Conservation (phyloP, 2,888 invertebrate genomes). For the Ditylenchus weischeri region DNA sequence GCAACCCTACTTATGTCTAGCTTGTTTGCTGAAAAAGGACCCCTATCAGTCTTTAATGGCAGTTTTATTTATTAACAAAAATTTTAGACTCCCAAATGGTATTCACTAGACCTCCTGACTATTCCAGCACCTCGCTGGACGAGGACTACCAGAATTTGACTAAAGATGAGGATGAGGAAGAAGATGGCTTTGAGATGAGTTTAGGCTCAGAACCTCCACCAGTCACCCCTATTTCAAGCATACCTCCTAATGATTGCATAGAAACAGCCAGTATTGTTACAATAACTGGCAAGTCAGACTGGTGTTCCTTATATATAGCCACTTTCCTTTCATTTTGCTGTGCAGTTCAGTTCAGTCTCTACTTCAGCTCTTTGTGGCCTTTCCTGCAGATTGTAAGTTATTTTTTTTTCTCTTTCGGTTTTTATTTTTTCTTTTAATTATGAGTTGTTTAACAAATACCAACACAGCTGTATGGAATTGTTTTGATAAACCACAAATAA, state of each 20-base stretch:
- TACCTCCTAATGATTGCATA: neutral
- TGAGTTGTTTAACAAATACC: too few species aligned
- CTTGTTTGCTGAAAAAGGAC: too few species aligned
- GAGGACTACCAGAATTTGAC: too few species aligned
- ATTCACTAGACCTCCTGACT: too few species aligned
- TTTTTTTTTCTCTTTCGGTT: neutral
- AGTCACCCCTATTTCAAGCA: neutral
- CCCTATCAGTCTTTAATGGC: too few species aligned
- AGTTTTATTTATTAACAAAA: too few species aligned
- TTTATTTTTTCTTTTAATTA: too few species aligned
- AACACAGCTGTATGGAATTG: too few species aligned
- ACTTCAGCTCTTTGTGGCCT: conserved; percentile 29
- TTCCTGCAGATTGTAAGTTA: conserved; percentile 31
- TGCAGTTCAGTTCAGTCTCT: conserved; percentile 30
- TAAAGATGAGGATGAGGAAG: neutral
- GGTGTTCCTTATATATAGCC: conserved; percentile 35
- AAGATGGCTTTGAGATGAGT: conserved; percentile 3
- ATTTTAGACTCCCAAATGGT: too few species aligned
- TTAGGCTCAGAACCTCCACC: conserved; percentile 17
- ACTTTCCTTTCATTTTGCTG: conserved; percentile 26
- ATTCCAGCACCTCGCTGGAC: too few species aligned
- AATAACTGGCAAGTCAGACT: conserved; percentile 30
- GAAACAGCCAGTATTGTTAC: neutral
- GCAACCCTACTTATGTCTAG: too few species aligned
- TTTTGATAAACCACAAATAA: too few species aligned